A percentile compares a stretch with the other conserved stretches of the same genome.
These are phyloP conservation scores for Phalangium opilio DNA, from an alignment of 2,888 invertebrate genomes.

Conservation along the genomic window DNA sequence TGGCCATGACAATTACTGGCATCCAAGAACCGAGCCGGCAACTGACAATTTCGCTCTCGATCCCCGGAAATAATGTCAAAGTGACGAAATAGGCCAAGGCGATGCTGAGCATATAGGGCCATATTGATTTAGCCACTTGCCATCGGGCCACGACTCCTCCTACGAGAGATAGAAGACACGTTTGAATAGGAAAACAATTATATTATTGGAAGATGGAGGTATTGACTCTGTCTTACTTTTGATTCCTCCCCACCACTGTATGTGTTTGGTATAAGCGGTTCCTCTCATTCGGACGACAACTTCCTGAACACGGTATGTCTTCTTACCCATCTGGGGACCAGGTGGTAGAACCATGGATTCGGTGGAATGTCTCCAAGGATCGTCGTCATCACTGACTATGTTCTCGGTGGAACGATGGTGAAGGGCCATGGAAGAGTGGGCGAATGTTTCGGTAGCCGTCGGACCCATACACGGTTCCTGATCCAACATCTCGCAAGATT, in stretches of 20 bases:
- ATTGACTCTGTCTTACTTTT: constrained; percentile 23
- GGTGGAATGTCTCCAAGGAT: constrained; percentile 8
- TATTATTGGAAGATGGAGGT: too few species aligned
- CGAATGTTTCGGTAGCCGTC: background rate
- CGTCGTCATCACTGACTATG: constrained; percentile 7
- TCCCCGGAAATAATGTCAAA: constrained; percentile 74
- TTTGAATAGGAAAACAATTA: background rate
- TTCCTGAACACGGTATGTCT: constrained; percentile 43
- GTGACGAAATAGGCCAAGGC: constrained; percentile 78
- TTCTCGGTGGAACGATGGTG: background rate
- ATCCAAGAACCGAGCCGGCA: constrained; percentile 73
- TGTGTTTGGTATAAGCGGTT: constrained; percentile 20
- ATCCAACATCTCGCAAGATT: constrained; percentile 8
- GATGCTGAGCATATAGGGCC: constrained; percentile 80
- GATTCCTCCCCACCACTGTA: constrained; percentile 21
- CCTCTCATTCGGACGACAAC: constrained; percentile 48
- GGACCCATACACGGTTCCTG: constrained; percentile 2
- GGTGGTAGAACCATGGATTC: constrained; percentile 8
- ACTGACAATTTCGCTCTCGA: constrained; percentile 71
- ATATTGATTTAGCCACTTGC: constrained; percentile 66
- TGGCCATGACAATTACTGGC: constrained; percentile 77
- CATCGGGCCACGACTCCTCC: constrained; percentile 54
- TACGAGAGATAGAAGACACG: constrained; percentile 29
- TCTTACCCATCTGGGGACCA: constrained; percentile 2
- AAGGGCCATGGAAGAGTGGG: background rate